Conservation (phyloP, 2,888 invertebrate species). For the Phaedon cochleariae region DNA sequence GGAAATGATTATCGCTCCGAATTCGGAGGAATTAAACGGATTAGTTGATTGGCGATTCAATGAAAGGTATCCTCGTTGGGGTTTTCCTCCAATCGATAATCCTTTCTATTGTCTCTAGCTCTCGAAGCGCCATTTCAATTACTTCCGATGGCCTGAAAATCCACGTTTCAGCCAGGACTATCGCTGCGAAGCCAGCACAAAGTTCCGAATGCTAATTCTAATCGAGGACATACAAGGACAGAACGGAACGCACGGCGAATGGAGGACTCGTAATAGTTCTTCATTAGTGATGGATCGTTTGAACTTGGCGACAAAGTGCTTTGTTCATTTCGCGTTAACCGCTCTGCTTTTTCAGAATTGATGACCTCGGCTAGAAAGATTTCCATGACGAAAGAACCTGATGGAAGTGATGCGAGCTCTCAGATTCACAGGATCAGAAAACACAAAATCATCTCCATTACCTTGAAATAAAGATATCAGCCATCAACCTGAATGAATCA, state of each 20-base stretch:
- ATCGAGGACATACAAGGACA: neutral
- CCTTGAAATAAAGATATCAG: no score
- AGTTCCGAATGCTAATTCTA: neutral
- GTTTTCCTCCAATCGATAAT: neutral
- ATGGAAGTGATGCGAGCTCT: no score
- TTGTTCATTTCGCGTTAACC: neutral
- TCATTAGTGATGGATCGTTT: neutral
- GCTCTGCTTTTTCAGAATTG: neutral
- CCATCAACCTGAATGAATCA: no score
- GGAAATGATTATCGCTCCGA: no score
- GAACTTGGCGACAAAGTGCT: neutral
- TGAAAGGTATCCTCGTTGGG: no score
- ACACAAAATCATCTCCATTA: no score
- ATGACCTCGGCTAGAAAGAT: no score
- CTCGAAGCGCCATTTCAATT: neutral
- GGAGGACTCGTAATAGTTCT: neutral
- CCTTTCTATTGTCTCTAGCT: neutral
- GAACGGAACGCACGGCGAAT: neutral
- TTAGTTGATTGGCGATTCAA: neutral
- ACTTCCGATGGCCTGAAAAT: neutral
- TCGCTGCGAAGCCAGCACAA: neutral
- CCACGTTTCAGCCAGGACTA: neutral
- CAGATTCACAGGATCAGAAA: no score
- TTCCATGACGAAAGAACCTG: no score
- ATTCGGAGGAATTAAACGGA: neutral